Base-by-base conservation (phyloP, 1,140 invertebrate genomes). In the Pantala flavescens region DNA sequence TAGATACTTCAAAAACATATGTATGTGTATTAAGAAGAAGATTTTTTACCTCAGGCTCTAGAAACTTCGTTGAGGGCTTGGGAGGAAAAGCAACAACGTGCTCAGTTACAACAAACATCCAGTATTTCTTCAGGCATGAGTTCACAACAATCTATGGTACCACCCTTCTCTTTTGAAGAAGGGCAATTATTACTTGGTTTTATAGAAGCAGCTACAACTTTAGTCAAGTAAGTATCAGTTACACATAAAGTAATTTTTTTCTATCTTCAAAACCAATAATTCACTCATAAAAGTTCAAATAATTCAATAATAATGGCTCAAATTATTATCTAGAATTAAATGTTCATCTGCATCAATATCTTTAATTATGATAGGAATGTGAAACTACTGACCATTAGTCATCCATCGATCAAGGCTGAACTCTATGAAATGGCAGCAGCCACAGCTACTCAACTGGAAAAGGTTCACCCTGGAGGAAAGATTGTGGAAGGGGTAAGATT, bases 41-140 rank as follows among this genome's bases (percentile, higher is more conserved):
- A 5, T 74, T 77, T 76, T 71, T 71, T 55, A 78, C 77, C 80
- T 24, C 76, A 91, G 90, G 90, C 90, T 42, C 86, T 98, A 77
- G 96, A 98, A 83, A 91, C 91, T 63, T 94, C 94, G 5, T 83
- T 98, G 24, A 91, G 91, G 85, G 86, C 90, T 0, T 98, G 96
- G 96, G 94, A 97, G 79, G 96, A 98, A 82, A 98, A 97, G 81
- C 95, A 96, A 81, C 87, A 88, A n/a, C 49, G 49, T 7, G 49
- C 49, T 63, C 82, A 89, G 79, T 80, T 82, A 84, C 80, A 80
- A 86, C 76, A 82, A 83, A 77, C 82, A 79, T 23, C 79, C 79
- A 23, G 73, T 79, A 10, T 78, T 80, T 2, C 23, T 73, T 42
- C 23, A 42, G 16, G 23, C 23, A 21, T 71, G 12, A 24, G 28